A percentile compares a stretch with the other conserved stretches of the same genome.
Evolutionary conservation across 30 jellyfish, hydroid and myxozoan genomes (phyloP).

Genomic region (Hydractinia symbiolongicarpus): DNA sequence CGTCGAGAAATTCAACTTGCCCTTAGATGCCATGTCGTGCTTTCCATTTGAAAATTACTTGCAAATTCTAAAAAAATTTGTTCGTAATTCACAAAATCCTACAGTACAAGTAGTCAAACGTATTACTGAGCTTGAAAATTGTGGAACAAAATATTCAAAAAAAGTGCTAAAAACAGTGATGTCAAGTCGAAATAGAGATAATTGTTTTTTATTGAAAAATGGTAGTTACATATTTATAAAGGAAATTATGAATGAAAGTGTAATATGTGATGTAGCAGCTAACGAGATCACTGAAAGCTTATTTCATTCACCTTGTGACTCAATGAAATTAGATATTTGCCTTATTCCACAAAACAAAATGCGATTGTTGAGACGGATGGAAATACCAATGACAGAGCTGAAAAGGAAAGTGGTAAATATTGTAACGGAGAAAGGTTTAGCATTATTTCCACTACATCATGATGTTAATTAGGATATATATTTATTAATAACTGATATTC

Average conservation of each 20-base stretch:
- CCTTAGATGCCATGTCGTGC: slow-evolving; percentile 26
- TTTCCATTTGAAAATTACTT: slow-evolving; percentile 32
- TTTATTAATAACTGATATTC: too few species aligned
- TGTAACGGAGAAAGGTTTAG: too few species aligned
- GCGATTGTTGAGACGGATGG: too few species aligned
- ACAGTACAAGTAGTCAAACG: slow-evolving; percentile 19
- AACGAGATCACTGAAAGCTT: too few species aligned
- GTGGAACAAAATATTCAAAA: neutral
- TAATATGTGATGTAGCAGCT: neutral
- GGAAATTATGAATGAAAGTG: neutral
- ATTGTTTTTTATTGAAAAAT: neutral
- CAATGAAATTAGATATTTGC: too few species aligned
- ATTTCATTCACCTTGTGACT: too few species aligned
- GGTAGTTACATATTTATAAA: neutral
- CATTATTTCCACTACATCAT: too few species aligned
- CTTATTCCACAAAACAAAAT: too few species aligned
- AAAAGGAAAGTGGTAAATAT: too few species aligned
- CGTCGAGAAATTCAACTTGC: slow-evolving; percentile 18
- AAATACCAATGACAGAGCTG: too few species aligned
- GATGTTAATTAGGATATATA: too few species aligned
- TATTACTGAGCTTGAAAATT: neutral
- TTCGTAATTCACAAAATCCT: slow-evolving; percentile 18
- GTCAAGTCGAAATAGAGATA: neutral
- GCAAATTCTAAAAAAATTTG: slow-evolving; percentile 19
- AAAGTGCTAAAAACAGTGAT: neutral